Evolutionary conservation across 2,888 invertebrate species (phyloP), one percentile per base, ranked within the genome.

Genomic region (Cheilosia variabilis): DNA sequence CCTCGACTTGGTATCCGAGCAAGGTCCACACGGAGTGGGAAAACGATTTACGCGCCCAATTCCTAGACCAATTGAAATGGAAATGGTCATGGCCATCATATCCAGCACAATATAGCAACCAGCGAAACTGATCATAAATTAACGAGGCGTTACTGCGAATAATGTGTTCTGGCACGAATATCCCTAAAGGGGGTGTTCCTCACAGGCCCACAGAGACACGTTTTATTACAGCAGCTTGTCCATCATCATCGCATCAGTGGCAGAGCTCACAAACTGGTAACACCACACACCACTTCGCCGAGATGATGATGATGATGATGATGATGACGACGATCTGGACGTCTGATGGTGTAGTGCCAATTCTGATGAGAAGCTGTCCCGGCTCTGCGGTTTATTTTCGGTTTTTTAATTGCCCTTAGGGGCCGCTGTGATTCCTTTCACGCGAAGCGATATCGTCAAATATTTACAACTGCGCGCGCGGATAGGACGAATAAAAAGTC

Each of bases 61-160:
- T 86, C 75, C 71, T 80, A 72, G 81, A 86, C 81, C 76, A 86
- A 73, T 86, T 81, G 66, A 72, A 86, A 63, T 86, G 76, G 66
- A 72, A 86, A 63, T 81, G 76, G 81, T 73, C 86, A 86, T 81
- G 81, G 68, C 41, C 81, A 81, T 86, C 75, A 71, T 62, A 75
- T 41, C 68, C 53, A 80, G 53, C 58, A 80, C 73, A 69, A 68
- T 58, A 68, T 58, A 55, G 45, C 53, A 55, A 55, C 45, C 71
- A 68, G 60, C 60, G 27, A 77, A 86, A 66, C 68, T 81, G 86
- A 86, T 86, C 86, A 86, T 86, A 86, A 86, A 86, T 86, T 86
- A 86, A 86, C 86, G 63, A 86, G 86, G 76, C 81, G 86, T 81
- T 86, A 77, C 86, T 76, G 86, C 86, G 86, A 86, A 80, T 86